These are phyloP conservation scores for Coracias cyanogaster DNA, from an alignment of 2,797 vertebrate species.

Conservation along the genomic window DNA sequence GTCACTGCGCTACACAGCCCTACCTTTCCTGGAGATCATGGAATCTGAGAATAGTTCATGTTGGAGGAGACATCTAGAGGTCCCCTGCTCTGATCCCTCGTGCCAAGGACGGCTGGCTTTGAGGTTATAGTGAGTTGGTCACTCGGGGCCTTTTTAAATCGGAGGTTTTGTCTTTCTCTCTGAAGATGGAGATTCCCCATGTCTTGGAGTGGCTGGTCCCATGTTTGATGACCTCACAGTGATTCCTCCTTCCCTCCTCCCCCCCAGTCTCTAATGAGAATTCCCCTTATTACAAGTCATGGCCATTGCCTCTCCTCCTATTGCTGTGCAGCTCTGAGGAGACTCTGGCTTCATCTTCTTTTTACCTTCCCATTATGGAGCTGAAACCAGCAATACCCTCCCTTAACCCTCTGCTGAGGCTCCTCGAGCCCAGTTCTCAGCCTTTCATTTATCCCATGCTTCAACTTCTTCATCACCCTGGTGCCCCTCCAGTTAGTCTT, in stretches of 20 bases:
- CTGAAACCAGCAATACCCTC: not conserved
- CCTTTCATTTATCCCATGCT: not conserved
- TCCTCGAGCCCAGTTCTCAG: fast-evolving
- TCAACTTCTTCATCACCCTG: not conserved
- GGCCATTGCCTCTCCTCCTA: not conserved
- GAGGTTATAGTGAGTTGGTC: not conserved
- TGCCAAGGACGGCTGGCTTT: not conserved
- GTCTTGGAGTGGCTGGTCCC: not conserved
- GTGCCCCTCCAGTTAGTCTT: not conserved
- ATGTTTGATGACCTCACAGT: not conserved
- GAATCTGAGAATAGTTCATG: not conserved
- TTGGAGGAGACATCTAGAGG: not conserved
- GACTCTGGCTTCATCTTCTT: not conserved
- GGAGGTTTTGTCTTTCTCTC: not conserved
- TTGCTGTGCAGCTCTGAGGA: not conserved
- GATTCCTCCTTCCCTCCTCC: not conserved
- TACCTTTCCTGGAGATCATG: not conserved
- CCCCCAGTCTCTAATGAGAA: not conserved
- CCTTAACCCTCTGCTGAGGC: not conserved
- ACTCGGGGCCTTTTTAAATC: not conserved
- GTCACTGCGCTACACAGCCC: not conserved
- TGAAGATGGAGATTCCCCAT: not conserved
- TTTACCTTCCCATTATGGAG: not conserved
- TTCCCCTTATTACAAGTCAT: not conserved
- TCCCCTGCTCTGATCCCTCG: not conserved